Percentiles rank a stretch among this genome's conserved stretches.
These are phyloP conservation scores for Oegoconia quadripuncta DNA, from an alignment of 2,888 invertebrate genomes.

Conservation along the genomic window DNA sequence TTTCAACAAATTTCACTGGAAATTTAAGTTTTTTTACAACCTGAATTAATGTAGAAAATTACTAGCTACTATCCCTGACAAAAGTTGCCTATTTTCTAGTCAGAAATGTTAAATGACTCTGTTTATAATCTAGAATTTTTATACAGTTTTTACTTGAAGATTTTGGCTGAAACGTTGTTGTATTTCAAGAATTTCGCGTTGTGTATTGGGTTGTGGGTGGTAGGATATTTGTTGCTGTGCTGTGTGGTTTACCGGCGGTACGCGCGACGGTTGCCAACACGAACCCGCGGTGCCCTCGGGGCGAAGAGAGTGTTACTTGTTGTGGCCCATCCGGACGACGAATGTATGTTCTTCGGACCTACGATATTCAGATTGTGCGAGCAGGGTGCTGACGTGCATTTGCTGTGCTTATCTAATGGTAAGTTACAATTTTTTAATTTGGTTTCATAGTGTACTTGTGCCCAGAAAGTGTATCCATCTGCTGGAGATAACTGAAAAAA, in stretches of 20 bases:
- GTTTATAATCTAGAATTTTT: slow-evolving; percentile 46
- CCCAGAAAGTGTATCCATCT: too few relatives aligned
- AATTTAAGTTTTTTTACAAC: too few relatives aligned
- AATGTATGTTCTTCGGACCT: slow-evolving; percentile 99
- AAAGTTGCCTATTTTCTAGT: slow-evolving; percentile 37
- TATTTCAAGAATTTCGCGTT: slow-evolving; percentile 63
- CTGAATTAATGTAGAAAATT: neutral
- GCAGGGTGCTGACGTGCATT: slow-evolving; percentile 83
- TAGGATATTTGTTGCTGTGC: slow-evolving; percentile 66
- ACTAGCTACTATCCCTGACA: slow-evolving; percentile 12
- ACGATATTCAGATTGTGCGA: slow-evolving; percentile 85
- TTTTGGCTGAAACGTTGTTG: slow-evolving; percentile 52
- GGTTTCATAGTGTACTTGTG: too few relatives aligned
- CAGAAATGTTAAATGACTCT: slow-evolving; percentile 61
- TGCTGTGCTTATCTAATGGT: slow-evolving; percentile 94
- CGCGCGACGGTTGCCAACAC: slow-evolving; percentile 67
- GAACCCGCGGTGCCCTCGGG: slow-evolving; percentile 70
- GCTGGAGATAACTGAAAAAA: too few relatives aligned
- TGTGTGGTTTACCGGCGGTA: slow-evolving; percentile 75
- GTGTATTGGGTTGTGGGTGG: slow-evolving; percentile 77
- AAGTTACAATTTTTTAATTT: slow-evolving; percentile 23
- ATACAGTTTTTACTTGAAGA: slow-evolving; percentile 55
- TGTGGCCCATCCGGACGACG: slow-evolving; percentile 98
- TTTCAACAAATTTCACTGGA: too few relatives aligned
- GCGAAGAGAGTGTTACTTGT: slow-evolving; percentile 86